Evolutionary conservation across 2,888 invertebrate genomes (phyloP).

Genomic region (Pinctada fucata): DNA sequence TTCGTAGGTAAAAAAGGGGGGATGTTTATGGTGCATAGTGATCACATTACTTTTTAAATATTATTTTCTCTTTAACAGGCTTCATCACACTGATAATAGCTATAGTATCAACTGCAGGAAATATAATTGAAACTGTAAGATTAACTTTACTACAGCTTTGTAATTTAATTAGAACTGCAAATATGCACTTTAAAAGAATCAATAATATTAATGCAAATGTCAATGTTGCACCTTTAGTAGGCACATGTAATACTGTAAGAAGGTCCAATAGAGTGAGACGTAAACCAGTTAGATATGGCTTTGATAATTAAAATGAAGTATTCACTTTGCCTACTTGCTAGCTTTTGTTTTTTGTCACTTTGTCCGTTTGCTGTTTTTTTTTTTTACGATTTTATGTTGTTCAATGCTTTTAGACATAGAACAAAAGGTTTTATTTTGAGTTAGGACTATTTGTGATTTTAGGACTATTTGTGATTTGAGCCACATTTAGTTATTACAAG

Average conservation of each 20-base stretch:
- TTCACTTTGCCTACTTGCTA: too few relatives aligned
- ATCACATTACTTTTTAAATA: not conserved
- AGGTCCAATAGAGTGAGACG: not conserved
- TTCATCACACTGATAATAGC: constrained; percentile 2
- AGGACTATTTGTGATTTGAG: not conserved
- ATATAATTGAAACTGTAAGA: not conserved
- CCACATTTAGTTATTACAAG: not conserved
- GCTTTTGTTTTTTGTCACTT: too few relatives aligned
- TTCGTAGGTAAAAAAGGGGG: not conserved
- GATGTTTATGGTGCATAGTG: not conserved
- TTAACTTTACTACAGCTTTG: not conserved
- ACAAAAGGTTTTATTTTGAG: not conserved
- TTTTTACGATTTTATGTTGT: not conserved
- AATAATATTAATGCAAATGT: constrained; percentile 1
- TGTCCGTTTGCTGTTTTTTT: too few relatives aligned
- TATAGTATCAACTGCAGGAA: not conserved
- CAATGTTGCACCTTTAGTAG: constrained; percentile 1
- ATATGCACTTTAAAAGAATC: not conserved
- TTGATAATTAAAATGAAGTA: not conserved
- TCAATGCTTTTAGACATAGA: not conserved
- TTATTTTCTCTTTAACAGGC: constrained; percentile 1
- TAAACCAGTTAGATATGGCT: not conserved
- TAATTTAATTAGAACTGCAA: not conserved
- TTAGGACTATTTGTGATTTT: too few relatives aligned
- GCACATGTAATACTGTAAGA: not conserved